Conservation (phyloP, 2,797 vertebrate genomes). For the Cynopterus sphinx region DNA sequence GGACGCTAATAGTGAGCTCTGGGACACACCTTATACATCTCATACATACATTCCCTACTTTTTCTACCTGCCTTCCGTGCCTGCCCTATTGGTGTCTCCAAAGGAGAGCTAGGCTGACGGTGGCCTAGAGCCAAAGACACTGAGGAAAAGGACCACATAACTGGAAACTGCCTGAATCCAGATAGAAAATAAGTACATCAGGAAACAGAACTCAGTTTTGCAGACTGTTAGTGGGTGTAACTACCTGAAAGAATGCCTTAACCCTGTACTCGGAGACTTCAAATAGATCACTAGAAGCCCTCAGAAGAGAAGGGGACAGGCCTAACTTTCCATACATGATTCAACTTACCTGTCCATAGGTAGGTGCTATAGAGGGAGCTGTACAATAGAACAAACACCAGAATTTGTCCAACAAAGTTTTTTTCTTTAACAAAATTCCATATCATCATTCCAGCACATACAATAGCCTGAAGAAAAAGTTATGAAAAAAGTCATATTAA, state of each 20-base stretch:
- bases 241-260: background rate
- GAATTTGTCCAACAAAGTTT: conserved; percentile 89
- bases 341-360: conserved; percentile 94
- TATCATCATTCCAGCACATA: conserved; percentile 93
- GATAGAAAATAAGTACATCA: background rate
- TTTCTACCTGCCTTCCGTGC: background rate
- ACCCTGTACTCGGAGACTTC: background rate
- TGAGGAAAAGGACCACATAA: background rate
- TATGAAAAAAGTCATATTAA: conserved; percentile 35
- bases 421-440: conserved; percentile 93
- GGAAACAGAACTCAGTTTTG: background rate
- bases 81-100: background rate
- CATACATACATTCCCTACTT: background rate
- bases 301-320: background rate
- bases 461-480: conserved; percentile 87
- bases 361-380: conserved; percentile 95
- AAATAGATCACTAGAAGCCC: background rate
- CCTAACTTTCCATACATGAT: background rate
- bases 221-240: background rate
- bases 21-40: background rate
- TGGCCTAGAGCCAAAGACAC: background rate
- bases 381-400: conserved; percentile 93
- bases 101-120: background rate
- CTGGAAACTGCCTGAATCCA: background rate
- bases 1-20: background rate